Conservation (phyloP, 2,797 vertebrate genomes). For the Pseudochaenichthys georgianus region DNA sequence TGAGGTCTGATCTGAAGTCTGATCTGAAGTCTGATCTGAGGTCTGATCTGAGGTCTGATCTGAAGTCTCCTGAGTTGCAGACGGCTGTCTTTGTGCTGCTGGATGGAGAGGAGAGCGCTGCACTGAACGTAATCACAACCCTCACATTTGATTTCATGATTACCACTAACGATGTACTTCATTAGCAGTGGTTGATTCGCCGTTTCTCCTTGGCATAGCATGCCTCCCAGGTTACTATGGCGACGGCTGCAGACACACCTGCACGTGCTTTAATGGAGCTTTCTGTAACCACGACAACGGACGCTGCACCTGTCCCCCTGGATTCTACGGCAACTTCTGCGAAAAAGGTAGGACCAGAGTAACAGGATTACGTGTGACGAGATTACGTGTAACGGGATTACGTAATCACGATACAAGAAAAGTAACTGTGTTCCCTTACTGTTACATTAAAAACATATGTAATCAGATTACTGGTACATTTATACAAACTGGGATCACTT, state of each 20-base stretch:
- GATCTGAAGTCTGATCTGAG: too few species aligned
- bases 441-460: too few species aligned
- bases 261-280: slow-evolving; percentile 8
- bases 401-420: too few species aligned
- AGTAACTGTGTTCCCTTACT: too few species aligned
- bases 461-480: too few species aligned
- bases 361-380: too few species aligned
- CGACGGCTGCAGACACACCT: background rate
- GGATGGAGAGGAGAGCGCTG: slow-evolving; percentile 19
- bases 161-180: background rate
- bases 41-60: too few species aligned
- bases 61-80: background rate
- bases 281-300: background rate
- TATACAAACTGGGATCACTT: too few species aligned
- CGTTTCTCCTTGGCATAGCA: background rate
- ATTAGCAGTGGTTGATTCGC: too few species aligned
- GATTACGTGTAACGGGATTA: too few species aligned
- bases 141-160: background rate
- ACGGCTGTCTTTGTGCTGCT: slow-evolving; percentile 15
- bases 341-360: background rate
- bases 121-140: background rate
- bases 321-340: slow-evolving; percentile 10
- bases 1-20: too few species aligned
- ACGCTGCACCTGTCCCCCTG: slow-evolving; percentile 3
- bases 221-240: slow-evolving; percentile 1